Evolutionary conservation across 2,888 invertebrate genomes (phyloP), one percentile per base, ranked within the genome.

Genomic region (Cheilosia variabilis): DNA sequence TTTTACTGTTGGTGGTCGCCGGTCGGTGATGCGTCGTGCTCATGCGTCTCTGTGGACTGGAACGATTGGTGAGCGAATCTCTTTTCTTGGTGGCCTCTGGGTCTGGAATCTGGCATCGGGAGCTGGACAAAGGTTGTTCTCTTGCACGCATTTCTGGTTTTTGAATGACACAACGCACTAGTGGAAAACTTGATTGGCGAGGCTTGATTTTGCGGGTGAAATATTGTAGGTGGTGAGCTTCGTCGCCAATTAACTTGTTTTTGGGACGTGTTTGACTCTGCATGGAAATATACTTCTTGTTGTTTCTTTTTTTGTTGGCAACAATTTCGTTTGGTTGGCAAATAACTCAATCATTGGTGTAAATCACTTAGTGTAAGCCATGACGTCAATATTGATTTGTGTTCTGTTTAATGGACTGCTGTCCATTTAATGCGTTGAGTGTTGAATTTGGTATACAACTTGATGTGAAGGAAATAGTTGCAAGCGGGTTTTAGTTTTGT

Each of bases 181-280:
- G 22, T 17, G 57, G 4, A 50, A 58, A 68, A 76, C 76, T 68
- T 58, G 76, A 66, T 68, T 62, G 68, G 24, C 34, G 52, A 53
- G 43, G 17, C 72, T n/a, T 55, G 22, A 37, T 57, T 71, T 65
- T 66, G 43, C 66, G 37, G 71, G 58, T 65, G 71, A 82, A 82
- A 71, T 77, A 60, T 82, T 77, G 82, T 82, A 82, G 82, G 82
- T 82, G 82, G 58, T 17, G 53, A 37, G 53, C 75, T 76, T 81
- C 45, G 50, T 57, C 47, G 43, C 58, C 27, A 58, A 66, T 53
- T 53, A 71, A 57, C 69, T 65, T 43, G 69, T 69, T 71, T 77
- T 10, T 22, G 9, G 15, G 6, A 53, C 37, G 47, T 52, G 34
- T 65, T 71, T 66, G 55, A 75, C 37, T 66, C 37, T 52, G 65